Percentiles rank a stretch among this genome's conserved stretches.
These are phyloP conservation scores for Hormaphis cornu DNA, from an alignment of 1,140 invertebrate species.

Conservation along the genomic window DNA sequence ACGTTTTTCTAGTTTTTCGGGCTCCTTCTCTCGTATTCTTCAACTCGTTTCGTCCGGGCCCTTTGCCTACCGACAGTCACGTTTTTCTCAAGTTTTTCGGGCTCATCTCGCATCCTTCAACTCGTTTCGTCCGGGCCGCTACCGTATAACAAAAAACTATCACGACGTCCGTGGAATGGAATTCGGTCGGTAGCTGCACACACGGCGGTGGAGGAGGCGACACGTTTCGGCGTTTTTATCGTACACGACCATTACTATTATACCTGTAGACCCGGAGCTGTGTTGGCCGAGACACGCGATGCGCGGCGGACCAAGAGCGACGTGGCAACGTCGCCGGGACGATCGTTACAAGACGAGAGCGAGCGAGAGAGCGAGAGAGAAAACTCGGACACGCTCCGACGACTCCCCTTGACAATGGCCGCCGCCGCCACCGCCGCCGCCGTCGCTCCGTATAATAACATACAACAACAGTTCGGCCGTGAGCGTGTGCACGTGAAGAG, in stretches of 20 bases:
- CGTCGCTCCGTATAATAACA: too few relatives aligned
- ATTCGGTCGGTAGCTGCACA: neutral
- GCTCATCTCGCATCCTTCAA: too few relatives aligned
- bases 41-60: too few relatives aligned
- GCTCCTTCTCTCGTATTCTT: too few relatives aligned
- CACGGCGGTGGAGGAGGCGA: neutral
- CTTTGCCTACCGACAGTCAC: too few relatives aligned
- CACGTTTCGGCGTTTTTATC: neutral
- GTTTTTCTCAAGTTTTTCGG: too few relatives aligned
- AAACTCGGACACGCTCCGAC: constrained; percentile 1
- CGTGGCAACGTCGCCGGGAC: constrained; percentile 10
- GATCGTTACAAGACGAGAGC: too few relatives aligned
- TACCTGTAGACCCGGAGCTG: constrained; percentile 4
- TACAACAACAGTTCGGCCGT: too few relatives aligned
- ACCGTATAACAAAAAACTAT: too few relatives aligned
- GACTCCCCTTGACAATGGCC: constrained; percentile 14
- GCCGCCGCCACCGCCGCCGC: neutral
- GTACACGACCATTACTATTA: neutral
- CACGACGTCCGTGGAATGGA: constrained; percentile 4
- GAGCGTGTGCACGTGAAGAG: neutral
- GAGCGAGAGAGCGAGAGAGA: neutral
- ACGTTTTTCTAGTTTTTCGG: too few relatives aligned
- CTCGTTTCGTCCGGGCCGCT: neutral
- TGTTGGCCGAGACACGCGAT: too few relatives aligned
- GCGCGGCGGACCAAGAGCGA: neutral